Conservation (phyloP, 2,797 vertebrate genomes). For the Sphenopsis melanotis region DNA sequence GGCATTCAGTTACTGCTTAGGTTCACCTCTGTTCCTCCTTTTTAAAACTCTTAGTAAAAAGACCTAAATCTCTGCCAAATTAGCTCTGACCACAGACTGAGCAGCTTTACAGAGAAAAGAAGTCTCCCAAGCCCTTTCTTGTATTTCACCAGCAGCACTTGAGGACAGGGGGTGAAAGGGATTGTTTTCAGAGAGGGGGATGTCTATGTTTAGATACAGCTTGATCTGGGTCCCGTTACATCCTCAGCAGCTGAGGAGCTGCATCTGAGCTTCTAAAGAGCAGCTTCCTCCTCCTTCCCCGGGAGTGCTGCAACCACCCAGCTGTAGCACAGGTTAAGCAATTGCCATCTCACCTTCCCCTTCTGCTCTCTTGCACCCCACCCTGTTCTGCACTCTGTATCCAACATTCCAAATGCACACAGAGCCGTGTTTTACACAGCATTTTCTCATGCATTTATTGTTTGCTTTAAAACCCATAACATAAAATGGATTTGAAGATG, state of each 20-base stretch:
- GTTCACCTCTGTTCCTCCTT: neutral
- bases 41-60: neutral
- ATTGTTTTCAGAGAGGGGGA: neutral
- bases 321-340: neutral
- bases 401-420: neutral
- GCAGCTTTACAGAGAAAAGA: neutral
- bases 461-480: neutral
- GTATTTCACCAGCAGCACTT: neutral
- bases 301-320: fast-evolving
- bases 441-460: neutral
- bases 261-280: neutral
- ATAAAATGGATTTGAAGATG: neutral
- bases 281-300: neutral
- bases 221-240: neutral
- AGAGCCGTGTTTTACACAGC: fast-evolving
- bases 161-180: neutral
- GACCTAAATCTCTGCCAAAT: neutral
- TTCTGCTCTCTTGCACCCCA: neutral
- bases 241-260: neutral
- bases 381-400: neutral
- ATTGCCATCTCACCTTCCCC: neutral
- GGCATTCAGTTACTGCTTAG: neutral
- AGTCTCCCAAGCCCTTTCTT: neutral
- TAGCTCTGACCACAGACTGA: neutral
- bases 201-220: neutral